Base-by-base conservation (phyloP, 92 coral and sea anemone species). In the Zoanthus sociatus region DNA sequence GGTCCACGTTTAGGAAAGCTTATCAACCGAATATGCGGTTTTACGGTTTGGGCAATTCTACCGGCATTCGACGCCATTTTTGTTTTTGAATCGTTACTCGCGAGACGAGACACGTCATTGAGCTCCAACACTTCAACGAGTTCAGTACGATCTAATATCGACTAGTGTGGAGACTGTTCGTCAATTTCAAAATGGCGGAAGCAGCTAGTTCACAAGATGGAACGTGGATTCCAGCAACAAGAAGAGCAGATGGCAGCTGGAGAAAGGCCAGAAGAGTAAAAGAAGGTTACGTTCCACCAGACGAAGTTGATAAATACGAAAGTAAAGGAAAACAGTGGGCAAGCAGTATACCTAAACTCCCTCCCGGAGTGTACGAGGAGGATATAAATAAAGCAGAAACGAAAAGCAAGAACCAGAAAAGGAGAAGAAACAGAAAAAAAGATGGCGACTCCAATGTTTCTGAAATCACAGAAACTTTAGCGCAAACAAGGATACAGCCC, bases 211-310 rank as follows among this genome's bases (percentile, higher is more conserved):
- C 71, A 44, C 64, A 86, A 20, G 93, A 84, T 70, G 93, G 82
- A 44, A 88, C 93, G 33, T 97, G 99, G 99, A 95, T 97, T 91
- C 97, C 99, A 16, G 94, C 99, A 2, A 93, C 99, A 20, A 90
- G 88, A 78, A 83, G 99, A 71, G 97, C 98, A 26, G 99, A 97
- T 83, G 99, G 99, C 6, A 90, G 95, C n/a, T 97, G 99, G 99
- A 93, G 99, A 73, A 97, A 97, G 79, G 95, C 99, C 46, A 92
- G 97, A 14, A 85, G 96, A 78, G 99, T 97, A 9, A 97, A 95
- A 54, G 99, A 92, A 84, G 99, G 99, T 4, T 97, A 93, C 60
- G 95, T 97, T 10, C 99, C 99, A 30, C 98, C 94, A 21, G 99
- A 97, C 84, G 99, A 97, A 83, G 98, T 93, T 26, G 95, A 96